Evolutionary conservation across 1,140 invertebrate genomes (phyloP), one percentile per base, ranked within the genome.

Genomic region (Formica exsecta): DNA sequence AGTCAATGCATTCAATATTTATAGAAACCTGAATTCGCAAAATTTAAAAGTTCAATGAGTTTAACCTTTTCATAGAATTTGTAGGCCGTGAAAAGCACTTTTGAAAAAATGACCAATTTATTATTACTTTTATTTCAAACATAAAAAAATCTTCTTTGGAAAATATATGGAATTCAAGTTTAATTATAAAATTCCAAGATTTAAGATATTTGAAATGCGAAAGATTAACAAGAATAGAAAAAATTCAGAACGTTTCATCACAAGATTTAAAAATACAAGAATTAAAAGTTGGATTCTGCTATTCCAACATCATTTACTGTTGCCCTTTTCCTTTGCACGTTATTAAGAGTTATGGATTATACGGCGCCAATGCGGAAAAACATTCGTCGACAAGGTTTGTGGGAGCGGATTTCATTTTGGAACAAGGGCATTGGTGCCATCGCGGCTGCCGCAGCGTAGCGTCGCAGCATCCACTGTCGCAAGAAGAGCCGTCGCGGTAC

Each of bases 361-460:
- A 71, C 22, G 54, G 51, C 62, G 65, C 83, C 85, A 51, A 89
- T 71, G 64, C 62, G 70, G 83, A 89, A 70, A 88, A 66, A 73
- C 71, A 89, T 86, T 89, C 85, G 87, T 89, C 62, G 79, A 73
- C 65, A 19, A 85, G 25, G 68, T 71, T 38, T 66, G 90, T 85
- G 74, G 74, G 41, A 74, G 74, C 86, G 73, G 84, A 86, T 68
- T 81, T 80, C 75, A 90, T 89, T 92, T 91, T 86, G 83, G 75
- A 92, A 90, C 81, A 86, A 71, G 91, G 89, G 88, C 90, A 92
- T 87, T 89, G 84, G 85, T 89, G 87, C 86, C 90, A 91, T 91
- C 86, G 74, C 65, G 89, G 76, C 86, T 90, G 76, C 51, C 41
- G 89, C 89, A 88, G 59, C 73, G 62, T 32, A 74, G 81, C 85